phyloP scores from a whole-genome alignment of 2,888 invertebrate species.

The Listrodromus nycthemerus region DNA sequence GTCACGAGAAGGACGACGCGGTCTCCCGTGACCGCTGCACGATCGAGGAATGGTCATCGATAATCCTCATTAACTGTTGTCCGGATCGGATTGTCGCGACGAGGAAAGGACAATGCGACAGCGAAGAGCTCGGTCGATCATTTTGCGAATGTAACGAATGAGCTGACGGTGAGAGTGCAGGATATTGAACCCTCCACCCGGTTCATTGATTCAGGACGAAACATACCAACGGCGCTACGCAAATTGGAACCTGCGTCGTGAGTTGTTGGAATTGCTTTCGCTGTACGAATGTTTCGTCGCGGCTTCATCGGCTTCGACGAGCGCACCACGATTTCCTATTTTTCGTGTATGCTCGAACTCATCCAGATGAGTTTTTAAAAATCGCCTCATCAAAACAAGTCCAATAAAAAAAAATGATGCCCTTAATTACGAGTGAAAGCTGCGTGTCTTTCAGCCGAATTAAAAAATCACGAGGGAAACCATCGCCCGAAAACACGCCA shows the following conservation, averaged over 20 bases:
- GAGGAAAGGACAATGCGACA: conserved; percentile 64
- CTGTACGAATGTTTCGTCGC: no score
- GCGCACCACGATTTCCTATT: no score
- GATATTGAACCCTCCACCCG: conserved; percentile 20
- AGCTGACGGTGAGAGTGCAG: conserved; percentile 78
- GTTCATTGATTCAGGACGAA: neutral
- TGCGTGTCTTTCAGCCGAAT: no score
- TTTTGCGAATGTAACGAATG: conserved; percentile 78
- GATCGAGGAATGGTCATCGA: conserved; percentile 76
- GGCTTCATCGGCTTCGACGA: neutral
- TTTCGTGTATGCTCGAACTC: no score
- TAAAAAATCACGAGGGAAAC: no score
- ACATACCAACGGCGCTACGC: neutral
- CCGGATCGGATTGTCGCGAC: conserved; percentile 74
- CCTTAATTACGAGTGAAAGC: no score
- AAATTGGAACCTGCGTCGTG: neutral
- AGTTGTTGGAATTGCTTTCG: conserved; percentile 5
- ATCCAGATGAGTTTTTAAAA: no score
- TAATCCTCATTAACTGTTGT: conserved; percentile 78
- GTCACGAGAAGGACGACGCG: conserved; percentile 17
- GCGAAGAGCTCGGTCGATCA: conserved; percentile 68
- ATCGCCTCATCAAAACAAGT: no score
- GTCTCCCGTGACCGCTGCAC: conserved; percentile 69
- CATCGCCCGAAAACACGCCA: no score
- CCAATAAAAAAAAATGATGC: no score